These are phyloP conservation scores for Caenorhabditis afra DNA, from an alignment of 2,888 invertebrate species.

Conservation along the genomic window DNA sequence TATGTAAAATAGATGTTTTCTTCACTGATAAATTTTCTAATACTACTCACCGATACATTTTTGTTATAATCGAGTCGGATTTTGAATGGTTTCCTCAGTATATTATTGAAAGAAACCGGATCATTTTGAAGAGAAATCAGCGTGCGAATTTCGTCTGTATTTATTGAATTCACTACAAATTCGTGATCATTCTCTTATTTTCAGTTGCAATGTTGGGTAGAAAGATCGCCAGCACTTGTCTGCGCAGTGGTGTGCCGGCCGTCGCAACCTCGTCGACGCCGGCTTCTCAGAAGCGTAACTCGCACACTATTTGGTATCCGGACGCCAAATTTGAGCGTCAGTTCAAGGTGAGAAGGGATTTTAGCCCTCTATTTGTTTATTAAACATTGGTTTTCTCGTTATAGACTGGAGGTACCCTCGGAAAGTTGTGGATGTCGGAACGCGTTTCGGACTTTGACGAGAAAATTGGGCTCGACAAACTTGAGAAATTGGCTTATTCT, in stretches of 20 bases:
- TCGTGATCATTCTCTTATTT: background rate
- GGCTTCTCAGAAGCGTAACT: constrained; percentile 64
- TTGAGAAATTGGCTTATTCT: constrained; percentile 68
- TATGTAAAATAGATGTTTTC: too few species aligned
- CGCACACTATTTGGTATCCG: constrained; percentile 79
- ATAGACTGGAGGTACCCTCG: constrained; percentile 72
- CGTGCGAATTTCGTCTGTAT: too few species aligned
- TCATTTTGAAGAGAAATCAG: too few species aligned
- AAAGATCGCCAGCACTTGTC: constrained; percentile 48
- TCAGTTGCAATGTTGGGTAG: constrained; percentile 60
- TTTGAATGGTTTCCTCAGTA: too few species aligned
- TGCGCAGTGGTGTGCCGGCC: constrained; percentile 35
- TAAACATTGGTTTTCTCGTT: constrained; percentile 12
- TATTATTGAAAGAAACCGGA: too few species aligned
- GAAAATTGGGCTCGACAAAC: constrained; percentile 72
- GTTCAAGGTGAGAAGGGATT: constrained; percentile 70
- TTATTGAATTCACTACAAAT: too few species aligned
- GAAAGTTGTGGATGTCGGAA: constrained; percentile 70
- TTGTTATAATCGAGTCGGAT: too few species aligned
- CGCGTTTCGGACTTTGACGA: constrained; percentile 68
- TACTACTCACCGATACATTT: too few species aligned
- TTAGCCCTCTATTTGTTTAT: too few species aligned
- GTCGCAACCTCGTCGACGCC: constrained; percentile 40
- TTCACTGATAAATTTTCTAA: too few species aligned
- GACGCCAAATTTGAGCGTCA: constrained; percentile 79